Percentiles rank a stretch among this genome's conserved stretches.
These are phyloP conservation scores for Electrophaes corylata DNA, from an alignment of 2,888 invertebrate species.

Conservation along the genomic window DNA sequence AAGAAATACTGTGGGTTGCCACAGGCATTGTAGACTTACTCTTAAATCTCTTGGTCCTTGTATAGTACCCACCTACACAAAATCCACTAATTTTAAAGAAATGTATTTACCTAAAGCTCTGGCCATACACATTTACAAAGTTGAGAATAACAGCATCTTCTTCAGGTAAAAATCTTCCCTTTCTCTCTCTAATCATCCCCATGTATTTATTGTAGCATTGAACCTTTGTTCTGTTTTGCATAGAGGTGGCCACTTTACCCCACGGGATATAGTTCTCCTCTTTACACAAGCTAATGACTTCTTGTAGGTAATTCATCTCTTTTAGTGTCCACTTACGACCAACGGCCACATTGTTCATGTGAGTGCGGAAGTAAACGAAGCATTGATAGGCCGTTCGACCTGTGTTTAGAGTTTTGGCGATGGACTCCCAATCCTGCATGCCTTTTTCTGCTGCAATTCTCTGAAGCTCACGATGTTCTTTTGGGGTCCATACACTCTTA, in stretches of 20 bases:
- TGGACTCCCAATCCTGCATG: constrained; percentile 87
- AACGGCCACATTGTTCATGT: constrained; percentile 58
- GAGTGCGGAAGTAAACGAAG: constrained; percentile 86
- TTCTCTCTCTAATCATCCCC: constrained; percentile 70
- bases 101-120: constrained; percentile 56
- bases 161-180: constrained; percentile 86
- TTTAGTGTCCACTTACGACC: constrained; percentile 85
- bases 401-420: constrained; percentile 83
- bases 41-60: no score
- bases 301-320: constrained; percentile 87
- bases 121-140: constrained; percentile 84
- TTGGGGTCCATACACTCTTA: constrained; percentile 65
- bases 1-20: no score
- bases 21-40: no score
- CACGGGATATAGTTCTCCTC: constrained; percentile 89
- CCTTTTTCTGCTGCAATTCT: constrained; percentile 60
- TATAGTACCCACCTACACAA: no score
- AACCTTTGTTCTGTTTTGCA: constrained; percentile 85
- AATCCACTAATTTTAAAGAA: no score
- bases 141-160: constrained; percentile 88
- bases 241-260: constrained; percentile 86
- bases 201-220: constrained; percentile 87
- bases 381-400: constrained; percentile 88
- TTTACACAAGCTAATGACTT: constrained; percentile 85
- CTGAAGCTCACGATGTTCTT: constrained; percentile 58